Evolutionary conservation across 2,888 invertebrate genomes (phyloP).

Genomic region (Heliconius hortense): DNA sequence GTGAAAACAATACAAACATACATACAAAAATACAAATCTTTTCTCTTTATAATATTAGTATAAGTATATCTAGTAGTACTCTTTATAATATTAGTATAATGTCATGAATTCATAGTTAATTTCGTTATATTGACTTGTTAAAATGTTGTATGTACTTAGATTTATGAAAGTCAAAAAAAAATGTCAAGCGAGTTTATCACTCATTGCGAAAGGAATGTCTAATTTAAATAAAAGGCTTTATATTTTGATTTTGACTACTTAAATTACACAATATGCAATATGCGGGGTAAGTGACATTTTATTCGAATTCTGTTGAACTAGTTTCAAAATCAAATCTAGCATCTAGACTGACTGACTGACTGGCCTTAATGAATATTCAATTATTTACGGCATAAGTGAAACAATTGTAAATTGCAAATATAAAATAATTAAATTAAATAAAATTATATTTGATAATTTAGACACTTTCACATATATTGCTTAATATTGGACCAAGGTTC

Average conservation of each 20-base stretch:
- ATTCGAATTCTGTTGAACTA: not conserved
- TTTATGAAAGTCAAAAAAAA: too few species aligned
- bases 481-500: not conserved
- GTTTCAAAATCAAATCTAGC: not conserved
- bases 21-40: too few species aligned
- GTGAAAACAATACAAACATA: too few species aligned
- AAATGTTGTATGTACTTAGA: too few species aligned
- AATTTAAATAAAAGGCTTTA: not conserved
- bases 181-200: not conserved
- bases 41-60: too few species aligned
- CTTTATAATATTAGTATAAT: too few species aligned
- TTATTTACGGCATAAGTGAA: not conserved
- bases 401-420: not conserved
- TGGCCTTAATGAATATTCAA: not conserved
- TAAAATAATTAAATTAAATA: not conserved
- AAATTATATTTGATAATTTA: not conserved
- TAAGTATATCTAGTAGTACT: too few species aligned
- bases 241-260: not conserved
- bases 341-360: not conserved
- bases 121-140: too few species aligned
- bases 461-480: not conserved
- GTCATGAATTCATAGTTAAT: too few species aligned
- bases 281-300: not conserved
- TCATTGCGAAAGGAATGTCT: not conserved
- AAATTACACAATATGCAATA: not conserved